A percentile compares a stretch with the other conserved stretches of the same genome.
phyloP scores from a whole-genome alignment of 2,113 vertebrate species.

The Chaetodon auriga region DNA sequence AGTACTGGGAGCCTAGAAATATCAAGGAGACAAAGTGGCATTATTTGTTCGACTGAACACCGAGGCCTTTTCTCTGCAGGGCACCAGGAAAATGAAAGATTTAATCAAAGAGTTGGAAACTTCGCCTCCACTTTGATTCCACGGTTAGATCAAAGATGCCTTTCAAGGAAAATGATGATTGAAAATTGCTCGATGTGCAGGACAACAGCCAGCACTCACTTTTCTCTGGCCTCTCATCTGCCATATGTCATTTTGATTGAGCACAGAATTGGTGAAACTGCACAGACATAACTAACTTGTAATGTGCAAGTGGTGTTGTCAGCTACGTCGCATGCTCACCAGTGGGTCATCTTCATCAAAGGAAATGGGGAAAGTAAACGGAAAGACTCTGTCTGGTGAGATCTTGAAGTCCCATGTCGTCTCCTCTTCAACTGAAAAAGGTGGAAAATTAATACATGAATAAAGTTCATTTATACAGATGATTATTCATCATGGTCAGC shows the following conservation, averaged over 20 bases:
- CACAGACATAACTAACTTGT: too few relatives aligned
- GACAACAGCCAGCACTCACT: conserved; percentile 4
- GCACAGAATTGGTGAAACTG: not conserved
- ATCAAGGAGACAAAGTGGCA: conserved; percentile 59
- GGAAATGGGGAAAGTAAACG: conserved; percentile 82
- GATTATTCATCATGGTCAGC: conserved; percentile 2
- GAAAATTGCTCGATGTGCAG: conserved; percentile 7
- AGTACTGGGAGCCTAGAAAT: conserved; percentile 83
- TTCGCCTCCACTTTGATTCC: conserved; percentile 41
- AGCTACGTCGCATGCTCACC: conserved; percentile 79
- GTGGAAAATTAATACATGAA: not conserved
- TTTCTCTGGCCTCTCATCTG: not conserved
- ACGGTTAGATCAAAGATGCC: conserved; percentile 30
- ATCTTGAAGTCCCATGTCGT: conserved; percentile 51
- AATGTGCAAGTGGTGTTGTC: not conserved
- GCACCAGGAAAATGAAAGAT: conserved; percentile 35
- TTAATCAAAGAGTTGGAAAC: conserved; percentile 33
- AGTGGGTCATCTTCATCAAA: conserved; percentile 73
- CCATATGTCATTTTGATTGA: conserved; percentile 4
- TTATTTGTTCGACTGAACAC: conserved; percentile 36
- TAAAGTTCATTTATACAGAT: not conserved
- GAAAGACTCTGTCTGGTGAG: conserved; percentile 75
- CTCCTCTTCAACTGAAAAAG: conserved; percentile 53
- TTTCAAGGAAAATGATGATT: conserved; percentile 36
- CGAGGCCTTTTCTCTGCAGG: conserved; percentile 6